These are phyloP conservation scores for Oligia strigilis DNA, from an alignment of 2,888 invertebrate species.

Conservation along the genomic window DNA sequence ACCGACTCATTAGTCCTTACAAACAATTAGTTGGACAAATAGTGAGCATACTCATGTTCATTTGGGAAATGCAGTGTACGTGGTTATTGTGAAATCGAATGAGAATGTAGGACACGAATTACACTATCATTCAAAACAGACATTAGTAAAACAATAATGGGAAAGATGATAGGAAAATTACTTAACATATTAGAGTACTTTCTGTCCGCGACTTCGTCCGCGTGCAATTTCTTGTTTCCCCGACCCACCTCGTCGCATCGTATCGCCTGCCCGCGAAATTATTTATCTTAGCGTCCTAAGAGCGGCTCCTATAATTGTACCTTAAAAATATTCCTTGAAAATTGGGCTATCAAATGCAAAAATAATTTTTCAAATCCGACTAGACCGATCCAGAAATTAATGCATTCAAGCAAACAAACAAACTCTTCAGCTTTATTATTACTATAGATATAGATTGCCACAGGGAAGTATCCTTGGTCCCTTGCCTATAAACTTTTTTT, in stretches of 20 bases:
- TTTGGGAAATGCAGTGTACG: slow-evolving; percentile 69
- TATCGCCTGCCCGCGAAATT: not conserved
- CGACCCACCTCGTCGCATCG: not conserved
- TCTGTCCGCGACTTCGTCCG: too few relatives aligned
- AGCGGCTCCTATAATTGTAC: not conserved
- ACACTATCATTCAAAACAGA: not conserved
- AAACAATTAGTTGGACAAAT: slow-evolving; percentile 65
- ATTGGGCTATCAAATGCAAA: not conserved
- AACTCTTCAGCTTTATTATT: not conserved
- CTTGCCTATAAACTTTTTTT: not conserved
- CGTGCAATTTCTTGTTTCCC: not conserved
- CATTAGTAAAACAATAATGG: not conserved
- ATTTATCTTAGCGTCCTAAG: not conserved
- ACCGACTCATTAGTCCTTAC: slow-evolving; percentile 72
- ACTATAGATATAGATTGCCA: slow-evolving; percentile 1
- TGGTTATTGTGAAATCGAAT: slow-evolving; percentile 16
- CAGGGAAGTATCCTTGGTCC: slow-evolving; percentile 5
- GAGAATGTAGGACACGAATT: not conserved
- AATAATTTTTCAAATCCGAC: not conserved
- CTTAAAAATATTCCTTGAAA: too few relatives aligned
- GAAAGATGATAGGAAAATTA: not conserved
- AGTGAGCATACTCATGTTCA: slow-evolving; percentile 65
- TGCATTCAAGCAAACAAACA: not conserved
- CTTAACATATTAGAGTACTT: not conserved
- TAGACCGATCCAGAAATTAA: not conserved